Evolutionary conservation across 2,113 vertebrate genomes (phyloP).

Genomic region (Galeopterus variegatus): DNA sequence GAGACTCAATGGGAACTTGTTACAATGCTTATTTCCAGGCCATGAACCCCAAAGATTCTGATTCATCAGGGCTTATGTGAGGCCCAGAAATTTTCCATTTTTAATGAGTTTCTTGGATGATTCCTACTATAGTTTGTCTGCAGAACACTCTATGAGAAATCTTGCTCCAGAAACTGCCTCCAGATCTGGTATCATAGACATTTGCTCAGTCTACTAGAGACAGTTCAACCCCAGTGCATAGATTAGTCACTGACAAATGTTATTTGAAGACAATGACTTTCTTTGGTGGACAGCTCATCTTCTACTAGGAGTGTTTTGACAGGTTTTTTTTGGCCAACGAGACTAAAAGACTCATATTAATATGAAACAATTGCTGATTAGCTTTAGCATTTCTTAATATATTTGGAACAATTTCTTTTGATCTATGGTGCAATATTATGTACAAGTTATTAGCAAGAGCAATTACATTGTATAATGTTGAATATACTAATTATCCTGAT

Average conservation of each 20-base stretch:
- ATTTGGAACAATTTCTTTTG: not conserved
- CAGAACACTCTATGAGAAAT: not conserved
- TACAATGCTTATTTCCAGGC: not conserved
- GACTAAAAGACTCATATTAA: not conserved
- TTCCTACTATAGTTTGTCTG: not conserved
- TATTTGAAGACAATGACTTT: not conserved
- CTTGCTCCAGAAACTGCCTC: not conserved
- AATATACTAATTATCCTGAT: too few species aligned
- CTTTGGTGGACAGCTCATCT: not conserved
- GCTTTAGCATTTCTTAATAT: not conserved
- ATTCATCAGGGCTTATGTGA: not conserved
- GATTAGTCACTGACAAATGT: not conserved
- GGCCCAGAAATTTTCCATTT: not conserved
- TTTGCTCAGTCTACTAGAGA: not conserved
- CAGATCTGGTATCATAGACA: not conserved
- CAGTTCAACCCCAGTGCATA: not conserved
- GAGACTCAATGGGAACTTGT: not conserved
- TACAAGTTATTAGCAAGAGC: not conserved
- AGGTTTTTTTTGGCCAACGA: slow-evolving; percentile 1
- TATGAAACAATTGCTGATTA: not conserved
- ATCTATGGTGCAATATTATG: not conserved
- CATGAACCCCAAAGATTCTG: not conserved
- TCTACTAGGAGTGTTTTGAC: not conserved
- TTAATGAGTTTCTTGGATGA: not conserved
- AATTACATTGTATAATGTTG: not conserved